phyloP scores from a whole-genome alignment of 2,113 vertebrate genomes.

The Pheucticus melanocephalus region DNA sequence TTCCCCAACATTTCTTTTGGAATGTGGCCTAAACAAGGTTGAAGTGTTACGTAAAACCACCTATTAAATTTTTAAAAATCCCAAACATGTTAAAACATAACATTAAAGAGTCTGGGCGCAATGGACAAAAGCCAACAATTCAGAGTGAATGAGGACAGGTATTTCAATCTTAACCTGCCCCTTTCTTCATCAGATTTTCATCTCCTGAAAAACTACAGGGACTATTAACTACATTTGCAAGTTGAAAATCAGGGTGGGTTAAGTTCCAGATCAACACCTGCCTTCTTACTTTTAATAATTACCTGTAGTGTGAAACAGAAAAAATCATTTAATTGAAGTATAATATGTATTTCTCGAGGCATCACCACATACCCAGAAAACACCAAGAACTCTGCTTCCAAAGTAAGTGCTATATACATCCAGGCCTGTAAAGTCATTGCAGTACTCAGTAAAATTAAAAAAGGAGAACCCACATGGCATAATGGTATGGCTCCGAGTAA shows the following conservation, averaged over 20 bases:
- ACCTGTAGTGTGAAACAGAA: background rate
- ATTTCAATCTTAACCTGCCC: conserved; percentile 21
- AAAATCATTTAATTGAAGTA: background rate
- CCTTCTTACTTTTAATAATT: background rate
- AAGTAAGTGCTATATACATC: background rate
- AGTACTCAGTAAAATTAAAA: background rate
- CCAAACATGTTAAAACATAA: conserved; percentile 29
- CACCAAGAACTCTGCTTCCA: background rate
- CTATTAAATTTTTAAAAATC: background rate
- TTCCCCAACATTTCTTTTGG: conserved; percentile 23
- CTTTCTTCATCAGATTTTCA: conserved; percentile 38
- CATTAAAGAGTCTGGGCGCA: conserved; percentile 13
- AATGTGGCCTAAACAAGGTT: conserved; percentile 44
- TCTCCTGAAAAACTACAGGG: conserved; percentile 20
- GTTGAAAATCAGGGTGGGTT: background rate
- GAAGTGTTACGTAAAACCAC: conserved; percentile 32
- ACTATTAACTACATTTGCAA: conserved; percentile 19
- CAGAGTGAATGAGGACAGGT: conserved; percentile 33
- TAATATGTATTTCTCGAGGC: background rate
- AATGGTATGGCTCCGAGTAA: background rate
- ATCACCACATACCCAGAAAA: background rate
- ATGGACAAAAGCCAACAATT: conserved; percentile 40
- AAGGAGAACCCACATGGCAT: background rate
- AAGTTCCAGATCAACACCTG: conserved; percentile 28
- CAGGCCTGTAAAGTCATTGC: background rate